phyloP scores from a whole-genome alignment of 2,113 vertebrate genomes.

The Bubo blakistoni region DNA sequence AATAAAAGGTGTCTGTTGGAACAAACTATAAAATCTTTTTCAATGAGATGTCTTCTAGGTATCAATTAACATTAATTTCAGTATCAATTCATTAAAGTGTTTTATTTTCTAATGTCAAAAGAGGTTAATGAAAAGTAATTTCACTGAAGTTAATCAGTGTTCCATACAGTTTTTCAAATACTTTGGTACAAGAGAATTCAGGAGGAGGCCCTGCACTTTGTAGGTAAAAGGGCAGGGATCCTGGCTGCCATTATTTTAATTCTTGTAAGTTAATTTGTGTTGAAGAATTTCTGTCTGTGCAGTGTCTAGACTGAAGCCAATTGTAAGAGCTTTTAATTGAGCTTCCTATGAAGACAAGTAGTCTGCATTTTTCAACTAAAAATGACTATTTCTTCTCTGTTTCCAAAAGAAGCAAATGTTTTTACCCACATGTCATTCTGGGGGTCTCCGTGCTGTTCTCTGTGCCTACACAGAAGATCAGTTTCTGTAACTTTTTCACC shows the following conservation, averaged over 20 bases:
- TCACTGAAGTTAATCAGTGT: not conserved
- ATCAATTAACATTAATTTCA: constrained; percentile 26
- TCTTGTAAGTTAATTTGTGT: not conserved
- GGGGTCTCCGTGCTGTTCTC: not conserved
- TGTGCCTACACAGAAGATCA: not conserved
- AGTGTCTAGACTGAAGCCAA: not conserved
- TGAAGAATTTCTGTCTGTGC: not conserved
- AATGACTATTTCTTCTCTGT: not conserved
- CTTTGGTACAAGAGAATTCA: not conserved
- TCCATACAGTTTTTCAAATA: not conserved
- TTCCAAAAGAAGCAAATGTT: not conserved
- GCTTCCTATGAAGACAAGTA: not conserved
- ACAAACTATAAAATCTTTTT: not conserved
- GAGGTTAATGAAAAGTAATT: not conserved
- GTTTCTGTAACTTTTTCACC: not conserved
- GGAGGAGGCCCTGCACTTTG: not conserved
- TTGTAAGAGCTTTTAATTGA: not conserved
- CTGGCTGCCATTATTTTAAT: not conserved
- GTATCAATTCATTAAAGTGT: not conserved
- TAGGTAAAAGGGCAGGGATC: not conserved
- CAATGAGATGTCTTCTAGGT: not conserved
- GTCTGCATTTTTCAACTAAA: not conserved
- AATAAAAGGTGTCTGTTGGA: not conserved
- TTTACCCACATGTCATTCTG: not conserved
- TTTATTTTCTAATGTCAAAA: constrained; percentile 24